Evolutionary conservation across 2,888 invertebrate genomes (phyloP), one percentile per base, ranked within the genome.

Genomic region (Dolichomitus sp.): DNA sequence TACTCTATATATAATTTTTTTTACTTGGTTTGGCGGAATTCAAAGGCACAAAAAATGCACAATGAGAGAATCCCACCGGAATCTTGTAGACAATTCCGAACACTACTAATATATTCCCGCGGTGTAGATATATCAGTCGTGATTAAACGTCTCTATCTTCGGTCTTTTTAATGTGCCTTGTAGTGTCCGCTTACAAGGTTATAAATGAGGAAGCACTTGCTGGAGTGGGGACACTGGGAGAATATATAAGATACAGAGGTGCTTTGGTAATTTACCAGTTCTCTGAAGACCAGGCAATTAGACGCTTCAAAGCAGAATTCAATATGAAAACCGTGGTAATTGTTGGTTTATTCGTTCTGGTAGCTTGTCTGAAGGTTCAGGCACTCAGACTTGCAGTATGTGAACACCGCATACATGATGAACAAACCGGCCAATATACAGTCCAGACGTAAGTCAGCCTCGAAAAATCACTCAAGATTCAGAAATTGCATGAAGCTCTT

Each of bases 321-420:
- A 61, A 37, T n/a, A 61, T 61, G 61, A 61, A 19, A 12, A 61
- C 17, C 37, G 61, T 40, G 4, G 14, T 19, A 17, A 17, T 40
- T 4, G 61, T 61, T 40, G 61, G 61, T 40, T 3, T 61, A 11
- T 61, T 61, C n/a, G 33, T 37, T 61, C 61, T 61, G 61, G 37
- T 61, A 12, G 33, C 40, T 19, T 61, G 40, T 17, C 4, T 61
- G 12, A 3, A 9, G 11, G 19, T 19, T 3, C 61, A 61, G 40
- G 40, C 57, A n/a, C n/a, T n/a, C n/a, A n/a, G n/a, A n/a, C n/a
- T n/a, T n/a, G n/a, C n/a, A n/a, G n/a, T n/a, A n/a, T n/a, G n/a
- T n/a, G n/a, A n/a, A n/a, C n/a, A n/a, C n/a, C n/a, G n/a, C n/a
- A n/a, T n/a, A n/a, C n/a, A n/a, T n/a, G n/a, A n/a, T n/a, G n/a